A percentile compares a stretch with the other conserved stretches of the same genome.
Evolutionary conservation across 1,140 invertebrate species (phyloP).

Genomic region (Hyles vespertilio): DNA sequence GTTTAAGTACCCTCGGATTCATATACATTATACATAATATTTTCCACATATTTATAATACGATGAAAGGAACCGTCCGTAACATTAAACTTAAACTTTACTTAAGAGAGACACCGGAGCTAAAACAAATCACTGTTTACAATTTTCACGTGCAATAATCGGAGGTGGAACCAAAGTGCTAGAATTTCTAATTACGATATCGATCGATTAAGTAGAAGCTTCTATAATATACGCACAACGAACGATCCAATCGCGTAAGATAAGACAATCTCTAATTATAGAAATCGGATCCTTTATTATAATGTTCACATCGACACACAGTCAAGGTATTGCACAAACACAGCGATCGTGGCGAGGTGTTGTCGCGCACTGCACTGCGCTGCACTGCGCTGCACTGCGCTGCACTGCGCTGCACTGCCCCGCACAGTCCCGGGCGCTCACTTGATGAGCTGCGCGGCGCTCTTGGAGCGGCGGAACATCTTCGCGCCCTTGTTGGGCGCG

Average conservation of each 20-base stretch:
- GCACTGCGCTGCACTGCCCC: neutral
- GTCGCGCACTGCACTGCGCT: neutral
- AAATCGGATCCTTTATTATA: slow-evolving; percentile 11
- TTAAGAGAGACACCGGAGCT: slow-evolving; percentile 56
- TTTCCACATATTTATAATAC: slow-evolving; percentile 22
- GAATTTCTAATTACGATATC: slow-evolving; percentile 60
- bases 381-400: slow-evolving; percentile 1
- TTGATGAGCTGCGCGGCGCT: slow-evolving; percentile 74
- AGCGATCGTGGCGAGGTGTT: slow-evolving; percentile 11
- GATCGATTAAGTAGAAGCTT: slow-evolving; percentile 66
- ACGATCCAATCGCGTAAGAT: slow-evolving; percentile 48
- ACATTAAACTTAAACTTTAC: slow-evolving; percentile 22
- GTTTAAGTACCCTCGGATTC: slow-evolving; percentile 56
- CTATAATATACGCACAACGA: slow-evolving; percentile 56
- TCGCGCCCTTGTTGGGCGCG: slow-evolving; percentile 70
- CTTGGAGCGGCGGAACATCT: slow-evolving; percentile 75
- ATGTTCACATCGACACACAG: slow-evolving; percentile 25
- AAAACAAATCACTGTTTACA: slow-evolving; percentile 44
- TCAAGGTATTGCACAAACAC: slow-evolving; percentile 70
- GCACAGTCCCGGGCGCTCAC: slow-evolving; percentile 31
- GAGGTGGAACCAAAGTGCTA: slow-evolving; percentile 60
- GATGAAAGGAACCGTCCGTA: slow-evolving; percentile 38
- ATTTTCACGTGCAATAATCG: slow-evolving; percentile 59
- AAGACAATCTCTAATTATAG: slow-evolving; percentile 31
- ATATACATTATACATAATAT: slow-evolving; percentile 38